Base-by-base conservation (phyloP, 2,888 invertebrate species). In the Rutpela maculata region DNA sequence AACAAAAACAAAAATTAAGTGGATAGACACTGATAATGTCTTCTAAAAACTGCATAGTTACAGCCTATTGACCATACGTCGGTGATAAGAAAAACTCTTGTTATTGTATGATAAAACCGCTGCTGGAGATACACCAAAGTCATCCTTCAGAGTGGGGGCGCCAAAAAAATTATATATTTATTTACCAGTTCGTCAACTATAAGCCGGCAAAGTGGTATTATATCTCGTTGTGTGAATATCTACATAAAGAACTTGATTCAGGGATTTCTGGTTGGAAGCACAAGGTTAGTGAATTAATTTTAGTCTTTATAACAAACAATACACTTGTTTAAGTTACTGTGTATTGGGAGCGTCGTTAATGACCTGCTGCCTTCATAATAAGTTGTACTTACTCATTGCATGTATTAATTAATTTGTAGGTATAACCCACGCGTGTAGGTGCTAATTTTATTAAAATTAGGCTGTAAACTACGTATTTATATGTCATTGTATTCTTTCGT, bases 281-380 rank as follows among this genome's bases (percentile, higher is more conserved):
- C 63, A 63, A 63, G 63, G 63, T 63, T 63, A 63, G 63, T 63
- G 11, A 1, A 63, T 35, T 35, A 38, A 38, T 63, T 63, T n/a
- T 63, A 19, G 59, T 59, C 9, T 59, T 18, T 57, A 57, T 22
- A 59, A 59, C 19, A 26, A 26, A n/a, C n/a, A 19, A 50, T 50
- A 50, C 6, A 4, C 15, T n/a, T n/a, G 6, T 50, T 50, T 15
- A 50, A 43, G 2, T 50, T 50, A 17, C 5, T 15, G 50, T 50
- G n/a, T n/a, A 50, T 12, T 1, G 12, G 12, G 15, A 43, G 43
- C 43, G 43, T 12, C 12, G 12, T 43, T 43, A 35, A 35, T 12
- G 43, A 1, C 43, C 1, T 12, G 43, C 1, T 35, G 31, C 31
- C 9, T 6, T 43, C 43, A 12, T 12, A 43, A 43, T 7, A 12